Evolutionary conservation across 1,140 invertebrate genomes (phyloP).

Genomic region (Dinoponera quadriceps): DNA sequence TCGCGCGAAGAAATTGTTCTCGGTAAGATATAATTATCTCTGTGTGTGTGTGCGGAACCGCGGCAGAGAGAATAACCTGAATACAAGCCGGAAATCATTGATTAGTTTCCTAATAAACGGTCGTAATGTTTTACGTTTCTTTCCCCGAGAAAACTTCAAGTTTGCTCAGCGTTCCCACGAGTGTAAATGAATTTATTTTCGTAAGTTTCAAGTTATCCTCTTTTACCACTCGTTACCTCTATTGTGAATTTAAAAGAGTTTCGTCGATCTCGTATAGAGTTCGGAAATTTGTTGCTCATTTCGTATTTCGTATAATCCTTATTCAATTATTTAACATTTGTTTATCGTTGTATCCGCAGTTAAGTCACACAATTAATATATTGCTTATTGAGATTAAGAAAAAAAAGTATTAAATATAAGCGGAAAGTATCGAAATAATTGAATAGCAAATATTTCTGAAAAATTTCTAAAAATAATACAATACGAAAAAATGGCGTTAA

Average conservation of each 20-base stretch:
- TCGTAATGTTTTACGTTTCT: not conserved
- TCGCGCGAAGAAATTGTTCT: slow-evolving; percentile 34
- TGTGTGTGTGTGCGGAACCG: not conserved
- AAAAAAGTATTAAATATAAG: no score
- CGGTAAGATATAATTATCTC: slow-evolving; percentile 28
- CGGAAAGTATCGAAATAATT: no score
- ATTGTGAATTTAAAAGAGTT: slow-evolving; percentile 13
- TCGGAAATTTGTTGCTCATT: not conserved
- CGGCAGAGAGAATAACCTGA: slow-evolving; percentile 26
- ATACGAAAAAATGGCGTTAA: no score
- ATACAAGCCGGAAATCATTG: slow-evolving; percentile 38
- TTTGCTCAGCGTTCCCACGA: slow-evolving; percentile 16
- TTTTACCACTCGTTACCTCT: not conserved
- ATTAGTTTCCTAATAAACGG: slow-evolving; percentile 25
- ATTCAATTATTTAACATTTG: no score
- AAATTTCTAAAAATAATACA: no score
- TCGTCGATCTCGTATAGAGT: not conserved
- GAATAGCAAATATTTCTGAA: no score
- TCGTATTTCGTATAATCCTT: no score
- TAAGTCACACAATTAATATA: no score
- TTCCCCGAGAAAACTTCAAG: not conserved
- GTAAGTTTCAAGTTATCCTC: not conserved
- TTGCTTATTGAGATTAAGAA: no score
- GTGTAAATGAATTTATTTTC: not conserved
- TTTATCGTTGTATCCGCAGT: no score